Conservation (phyloP, 2,888 invertebrate species). For the Pelosia muscerda region DNA sequence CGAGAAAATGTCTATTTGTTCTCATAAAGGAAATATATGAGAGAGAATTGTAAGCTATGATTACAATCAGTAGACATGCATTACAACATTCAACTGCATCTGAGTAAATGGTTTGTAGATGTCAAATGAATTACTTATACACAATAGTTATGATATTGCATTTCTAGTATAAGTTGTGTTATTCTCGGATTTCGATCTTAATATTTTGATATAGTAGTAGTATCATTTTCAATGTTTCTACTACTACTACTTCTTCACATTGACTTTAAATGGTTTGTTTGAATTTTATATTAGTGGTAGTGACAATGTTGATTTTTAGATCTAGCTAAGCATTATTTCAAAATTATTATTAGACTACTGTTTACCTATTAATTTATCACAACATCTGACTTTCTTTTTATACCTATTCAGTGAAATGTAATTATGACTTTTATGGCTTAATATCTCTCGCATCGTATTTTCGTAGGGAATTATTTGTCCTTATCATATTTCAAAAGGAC, state of each 20-base stretch:
- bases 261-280: neutral
- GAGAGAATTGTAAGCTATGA: constrained; percentile 28
- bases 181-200: constrained; percentile 31
- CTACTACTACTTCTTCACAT: neutral
- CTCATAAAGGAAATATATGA: constrained; percentile 41
- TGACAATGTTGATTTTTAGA: too few relatives aligned
- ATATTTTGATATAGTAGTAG: constrained; percentile 10
- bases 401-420: too few relatives aligned
- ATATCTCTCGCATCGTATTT: too few relatives aligned
- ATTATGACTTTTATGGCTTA: too few relatives aligned
- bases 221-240: neutral
- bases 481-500: too few relatives aligned
- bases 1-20: constrained; percentile 36
- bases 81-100: constrained; percentile 31
- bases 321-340: too few relatives aligned
- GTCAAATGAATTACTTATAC: constrained; percentile 45
- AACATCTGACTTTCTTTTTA: too few relatives aligned
- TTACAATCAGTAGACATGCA: constrained; percentile 43
- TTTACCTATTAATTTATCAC: too few relatives aligned
- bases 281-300: too few relatives aligned
- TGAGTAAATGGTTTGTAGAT: constrained; percentile 40
- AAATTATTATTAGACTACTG: too few relatives aligned
- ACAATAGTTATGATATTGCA: constrained; percentile 36
- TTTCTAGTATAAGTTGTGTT: constrained; percentile 24
- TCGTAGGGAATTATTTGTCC: too few relatives aligned